Base-by-base conservation (phyloP, 2,113 vertebrate species). In the Cervus canadensis region DNA sequence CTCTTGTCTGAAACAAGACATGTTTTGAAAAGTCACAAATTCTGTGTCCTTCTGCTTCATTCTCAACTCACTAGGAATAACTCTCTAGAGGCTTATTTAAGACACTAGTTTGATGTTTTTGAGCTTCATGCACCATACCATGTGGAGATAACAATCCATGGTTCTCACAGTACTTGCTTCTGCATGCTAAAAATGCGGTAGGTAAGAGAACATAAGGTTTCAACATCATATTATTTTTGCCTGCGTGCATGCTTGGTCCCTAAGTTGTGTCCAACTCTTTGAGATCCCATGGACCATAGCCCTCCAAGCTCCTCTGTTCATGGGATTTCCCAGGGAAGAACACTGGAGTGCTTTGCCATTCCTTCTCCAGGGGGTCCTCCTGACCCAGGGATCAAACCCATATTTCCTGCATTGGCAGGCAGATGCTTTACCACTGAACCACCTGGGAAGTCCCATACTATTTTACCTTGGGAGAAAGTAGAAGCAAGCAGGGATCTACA, bases 11-110 rank as follows among this genome's bases (percentile, higher is more conserved):
- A 91, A 97, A 43, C 48, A 67, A 84, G 50, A 54, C 50, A 36
- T 36, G 17, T 36, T 96, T 92, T 87, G 71, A 88, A 84, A 96
- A 81, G 30, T 89, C 40, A 45, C 17, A 8, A 17, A 25, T 85
- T 96, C 91, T 81, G 78, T 67, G 36, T 48, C 87, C 95, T 97
- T 95, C 52, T 81, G 9, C 43, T 30, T 81, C 48, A 94, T 85
- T 94, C 54, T 93, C 60, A 74, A 21, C 15, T 19, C 52, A 92
- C 12, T 16, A 78, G 40, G 78, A 88, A 64, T 62, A 89, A 57
- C 25, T 90, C 64, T 85, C 84, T 16, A 28, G 84, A 86, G 71
- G 26, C 43, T 94, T 71, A 9, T 60, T 85, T 74, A 85, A 57
- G 45, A 81, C 1, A 23, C 16, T 16, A 33, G 28, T 86, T 88